Base-by-base conservation (phyloP, 2,113 vertebrate species). In the Talpa occidentalis region DNA sequence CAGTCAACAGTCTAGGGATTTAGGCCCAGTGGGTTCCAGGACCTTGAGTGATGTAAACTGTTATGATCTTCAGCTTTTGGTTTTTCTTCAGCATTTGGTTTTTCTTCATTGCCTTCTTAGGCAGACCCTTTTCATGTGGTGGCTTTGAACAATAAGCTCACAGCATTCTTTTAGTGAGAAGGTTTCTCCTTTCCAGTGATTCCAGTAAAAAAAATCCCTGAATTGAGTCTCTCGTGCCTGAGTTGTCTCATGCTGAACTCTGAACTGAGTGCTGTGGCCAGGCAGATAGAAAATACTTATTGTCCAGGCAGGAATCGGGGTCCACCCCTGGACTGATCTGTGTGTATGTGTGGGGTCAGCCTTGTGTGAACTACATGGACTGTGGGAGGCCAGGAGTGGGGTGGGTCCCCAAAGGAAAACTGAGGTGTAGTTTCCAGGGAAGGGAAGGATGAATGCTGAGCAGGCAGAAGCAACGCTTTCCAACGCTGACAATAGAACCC, bases 401-500 rank as follows among this genome's bases (percentile, higher is more conserved):
- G 54, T 10, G 35, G 42, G 28, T 74, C 62, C 84, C 77, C 67
- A 26, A 60, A 60, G 79, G 94, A 87, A 82, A 91, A 91, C 32
- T 0, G 40, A 83, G 66, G 44, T 83, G 16, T 64, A 83, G 64
- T 84, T 94, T 91, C 83, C 87, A 84, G 76, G 70, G 80, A 76
- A 92, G 72, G 83, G 77, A 96, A 60, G 80, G 32, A 59, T 81
- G 80, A 92, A 78, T 81, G 88, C 80, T 74, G 79, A 94, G 30
- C 80, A 80, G 84, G 91, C 94, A 88, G 83, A 92, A 93, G 62
- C 32, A 87, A 42, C 40, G 70, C 62, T 96, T 95, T 93, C 54
- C 79, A 93, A 19, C 77, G 73, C 76, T 35, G 94, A 93, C 84
- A 87, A 86, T 62, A 95, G 92, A 94, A 69, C 42, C 17, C 35